Evolutionary conservation across 1,140 invertebrate species (phyloP), one percentile per base, ranked within the genome.

Genomic region (Drosophila bocki): DNA sequence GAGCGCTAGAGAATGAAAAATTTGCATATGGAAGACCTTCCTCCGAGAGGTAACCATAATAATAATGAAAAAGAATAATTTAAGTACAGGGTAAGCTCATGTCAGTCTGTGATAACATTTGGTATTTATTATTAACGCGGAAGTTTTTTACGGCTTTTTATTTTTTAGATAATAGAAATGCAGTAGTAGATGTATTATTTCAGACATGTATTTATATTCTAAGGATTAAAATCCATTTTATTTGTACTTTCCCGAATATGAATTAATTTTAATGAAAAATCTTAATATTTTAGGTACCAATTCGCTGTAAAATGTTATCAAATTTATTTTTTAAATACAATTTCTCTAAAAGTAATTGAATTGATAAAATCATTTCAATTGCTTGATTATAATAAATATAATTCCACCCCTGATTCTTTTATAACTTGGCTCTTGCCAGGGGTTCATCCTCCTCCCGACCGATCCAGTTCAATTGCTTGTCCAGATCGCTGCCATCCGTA

Each of bases 371-470:
- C n/a, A 7, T 13, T 53, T 19, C 1, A 3, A 13, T 7, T 33
- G 1, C 8, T 15, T 15, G 6, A 13, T 35, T n/a, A 9, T 26
- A 19, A 37, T 19, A 35, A 47, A 39, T 35, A 15, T 12, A 35
- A 13, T 7, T 17, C 17, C 9, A n/a, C 12, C 12, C 7, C 6
- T 12, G 3, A 12, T 12, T 0, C 1, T 32, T 32, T n/a, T 2
- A 15, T 15, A 48, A 13, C 1, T 50, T 8, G 17, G 11, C 42
- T 63, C 26, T 53, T 33, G 11, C n/a, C 44, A 32, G 80, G 13
- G 80, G 80, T 22, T 84, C 61, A 35, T 90, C 85, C 13, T 54
- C 53, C 22, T 69, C 67, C 15, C 17, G 12, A 9, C 51, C 48
- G 0, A 47, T 45, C 58, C 63, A 77, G 32, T 67, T 37, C 19